Evolutionary conservation across 2,888 invertebrate genomes (phyloP).

Genomic region (Brachypterus glaber): DNA sequence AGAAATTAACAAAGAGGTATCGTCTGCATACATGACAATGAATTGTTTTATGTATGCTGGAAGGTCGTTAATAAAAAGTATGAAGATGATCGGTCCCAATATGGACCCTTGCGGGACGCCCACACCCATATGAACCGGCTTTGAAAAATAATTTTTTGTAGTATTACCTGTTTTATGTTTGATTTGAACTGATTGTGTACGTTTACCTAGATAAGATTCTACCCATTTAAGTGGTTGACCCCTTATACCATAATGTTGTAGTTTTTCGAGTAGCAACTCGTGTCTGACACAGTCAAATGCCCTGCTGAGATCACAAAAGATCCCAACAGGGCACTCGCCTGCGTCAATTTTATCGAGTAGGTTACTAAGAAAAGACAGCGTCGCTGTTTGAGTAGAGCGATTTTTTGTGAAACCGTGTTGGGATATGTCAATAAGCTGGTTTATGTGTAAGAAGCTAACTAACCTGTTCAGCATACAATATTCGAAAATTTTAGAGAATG

Average conservation of each 20-base stretch:
- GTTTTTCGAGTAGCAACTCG: constrained; percentile 1
- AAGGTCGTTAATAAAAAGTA: no score
- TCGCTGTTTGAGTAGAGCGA: neutral
- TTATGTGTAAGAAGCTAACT: neutral
- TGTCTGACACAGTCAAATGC: neutral
- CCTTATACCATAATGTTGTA: neutral
- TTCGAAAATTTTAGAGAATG: constrained; percentile 1
- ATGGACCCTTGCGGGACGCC: constrained; percentile 1
- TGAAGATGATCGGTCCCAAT: neutral
- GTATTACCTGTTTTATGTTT: neutral
- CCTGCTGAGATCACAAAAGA: no score
- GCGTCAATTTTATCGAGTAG: neutral
- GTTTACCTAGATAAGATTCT: neutral
- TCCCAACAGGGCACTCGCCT: no score
- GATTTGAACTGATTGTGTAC: neutral
- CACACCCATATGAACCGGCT: neutral
- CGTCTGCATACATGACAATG: no score
- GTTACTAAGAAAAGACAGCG: constrained; percentile 1
- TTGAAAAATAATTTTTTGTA: neutral
- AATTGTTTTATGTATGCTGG: no score
- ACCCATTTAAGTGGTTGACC: neutral
- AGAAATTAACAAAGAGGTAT: no score
- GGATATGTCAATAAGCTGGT: neutral
- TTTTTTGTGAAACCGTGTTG: neutral
- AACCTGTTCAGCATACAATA: neutral